These are phyloP conservation scores for Schizothorax lantsangensis DNA, from an alignment of 2,797 vertebrate species.

Conservation along the genomic window DNA sequence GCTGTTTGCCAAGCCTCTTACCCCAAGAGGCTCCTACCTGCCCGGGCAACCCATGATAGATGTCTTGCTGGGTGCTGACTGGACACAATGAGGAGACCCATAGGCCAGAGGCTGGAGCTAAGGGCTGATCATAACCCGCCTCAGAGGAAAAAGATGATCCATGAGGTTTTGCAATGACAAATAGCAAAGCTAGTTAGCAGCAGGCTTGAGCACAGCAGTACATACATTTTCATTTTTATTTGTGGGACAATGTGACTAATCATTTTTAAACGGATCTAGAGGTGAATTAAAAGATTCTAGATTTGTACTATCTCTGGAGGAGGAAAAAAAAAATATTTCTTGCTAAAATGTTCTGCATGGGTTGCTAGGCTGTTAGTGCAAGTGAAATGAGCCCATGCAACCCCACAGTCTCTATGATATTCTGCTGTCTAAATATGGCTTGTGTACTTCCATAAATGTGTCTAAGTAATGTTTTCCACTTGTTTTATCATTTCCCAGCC, in stretches of 20 bases:
- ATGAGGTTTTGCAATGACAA: slow-evolving; percentile 54
- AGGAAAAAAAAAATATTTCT: not conserved
- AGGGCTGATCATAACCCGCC: slow-evolving; percentile 60
- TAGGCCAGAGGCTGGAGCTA: slow-evolving; percentile 48
- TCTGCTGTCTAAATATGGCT: not conserved
- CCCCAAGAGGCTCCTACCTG: slow-evolving; percentile 54
- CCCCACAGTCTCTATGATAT: not conserved
- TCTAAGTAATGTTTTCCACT: not conserved
- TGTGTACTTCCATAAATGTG: not conserved
- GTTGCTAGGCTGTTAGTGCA: not conserved
- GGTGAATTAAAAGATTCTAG: not conserved
- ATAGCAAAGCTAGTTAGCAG: slow-evolving; percentile 13
- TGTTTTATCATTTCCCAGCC: not conserved
- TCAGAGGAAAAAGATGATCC: slow-evolving; percentile 27
- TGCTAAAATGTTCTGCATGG: not conserved
- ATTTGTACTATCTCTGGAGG: not conserved
- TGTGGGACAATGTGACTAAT: not conserved
- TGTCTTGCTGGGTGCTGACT: slow-evolving; percentile 72
- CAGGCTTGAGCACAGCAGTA: not conserved
- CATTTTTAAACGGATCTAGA: not conserved
- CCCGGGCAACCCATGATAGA: slow-evolving; percentile 69
- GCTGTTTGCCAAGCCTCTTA: slow-evolving; percentile 46
- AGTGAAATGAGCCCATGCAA: not conserved
- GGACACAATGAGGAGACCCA: slow-evolving; percentile 67
- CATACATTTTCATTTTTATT: not conserved